phyloP scores from a whole-genome alignment of 2,888 invertebrate genomes.

The Parnassius mnemosyne region DNA sequence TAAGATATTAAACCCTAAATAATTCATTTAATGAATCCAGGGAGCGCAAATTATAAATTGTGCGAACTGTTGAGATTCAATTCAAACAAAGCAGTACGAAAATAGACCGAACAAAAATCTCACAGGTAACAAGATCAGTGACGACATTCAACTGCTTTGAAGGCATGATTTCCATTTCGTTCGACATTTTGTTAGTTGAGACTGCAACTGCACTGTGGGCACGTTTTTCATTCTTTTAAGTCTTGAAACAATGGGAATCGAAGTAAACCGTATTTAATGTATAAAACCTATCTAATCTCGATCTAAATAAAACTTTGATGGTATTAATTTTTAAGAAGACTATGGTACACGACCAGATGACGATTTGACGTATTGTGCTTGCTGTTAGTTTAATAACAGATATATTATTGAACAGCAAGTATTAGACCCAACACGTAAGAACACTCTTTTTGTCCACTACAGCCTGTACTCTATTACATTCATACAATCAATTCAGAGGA shows the following conservation, averaged over 20 bases:
- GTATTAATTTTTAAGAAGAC: too few relatives aligned
- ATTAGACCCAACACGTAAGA: too few relatives aligned
- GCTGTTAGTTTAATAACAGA: too few relatives aligned
- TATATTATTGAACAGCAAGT: too few relatives aligned
- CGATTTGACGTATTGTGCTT: too few relatives aligned
- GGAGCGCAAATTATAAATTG: background rate
- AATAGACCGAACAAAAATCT: background rate
- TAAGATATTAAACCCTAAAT: background rate
- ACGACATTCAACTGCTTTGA: conserved; percentile 11
- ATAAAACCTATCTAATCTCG: too few relatives aligned
- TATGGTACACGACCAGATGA: too few relatives aligned
- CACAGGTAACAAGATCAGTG: conserved; percentile 15
- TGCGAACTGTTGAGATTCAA: background rate
- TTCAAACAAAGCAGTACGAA: background rate
- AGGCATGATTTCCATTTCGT: conserved; percentile 22
- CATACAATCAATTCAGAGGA: too few relatives aligned
- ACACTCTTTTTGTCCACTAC: too few relatives aligned
- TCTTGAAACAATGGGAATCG: background rate
- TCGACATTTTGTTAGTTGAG: conserved; percentile 12
- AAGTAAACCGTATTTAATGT: too few relatives aligned
- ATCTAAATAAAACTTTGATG: too few relatives aligned
- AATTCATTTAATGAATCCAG: background rate
- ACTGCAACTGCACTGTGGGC: background rate
- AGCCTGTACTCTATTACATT: too few relatives aligned
- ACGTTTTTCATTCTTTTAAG: background rate